Percentiles rank a stretch among this genome's conserved stretches.
Evolutionary conservation across 37 sponge, comb jelly and placozoan genomes (phyloP).

Genomic region (Chondrosia reniformis): DNA sequence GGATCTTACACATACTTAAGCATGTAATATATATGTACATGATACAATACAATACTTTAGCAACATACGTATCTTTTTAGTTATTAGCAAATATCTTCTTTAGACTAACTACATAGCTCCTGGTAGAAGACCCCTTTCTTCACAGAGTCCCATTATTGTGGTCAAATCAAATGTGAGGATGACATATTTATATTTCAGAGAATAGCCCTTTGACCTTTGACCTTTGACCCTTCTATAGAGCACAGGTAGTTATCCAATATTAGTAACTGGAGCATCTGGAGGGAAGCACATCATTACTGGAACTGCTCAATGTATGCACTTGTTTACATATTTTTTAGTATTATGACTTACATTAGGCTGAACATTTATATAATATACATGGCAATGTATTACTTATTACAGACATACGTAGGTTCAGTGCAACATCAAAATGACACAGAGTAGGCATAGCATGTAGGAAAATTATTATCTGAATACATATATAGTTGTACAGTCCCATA

Average conservation of each 20-base stretch:
- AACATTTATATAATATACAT: not conserved
- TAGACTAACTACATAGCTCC: constrained; percentile 75
- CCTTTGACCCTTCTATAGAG: too few relatives aligned
- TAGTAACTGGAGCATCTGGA: constrained; percentile 4
- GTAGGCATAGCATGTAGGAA: too few relatives aligned
- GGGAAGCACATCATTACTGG: constrained; percentile 11
- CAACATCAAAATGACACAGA: too few relatives aligned
- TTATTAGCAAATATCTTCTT: not conserved
- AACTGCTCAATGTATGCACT: not conserved
- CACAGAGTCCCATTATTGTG: constrained; percentile 59
- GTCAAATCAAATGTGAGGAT: too few relatives aligned
- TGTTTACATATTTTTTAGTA: not conserved
- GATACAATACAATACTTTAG: not conserved
- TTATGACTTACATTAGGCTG: too few relatives aligned
- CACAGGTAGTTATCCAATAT: too few relatives aligned
- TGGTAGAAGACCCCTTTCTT: constrained; percentile 79
- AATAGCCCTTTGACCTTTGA: too few relatives aligned
- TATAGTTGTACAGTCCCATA: too few relatives aligned
- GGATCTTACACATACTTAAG: not conserved
- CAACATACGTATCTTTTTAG: not conserved
- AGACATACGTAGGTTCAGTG: too few relatives aligned
- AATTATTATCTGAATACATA: too few relatives aligned
- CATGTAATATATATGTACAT: not conserved
- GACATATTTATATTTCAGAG: too few relatives aligned
- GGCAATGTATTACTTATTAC: not conserved